Conservation (phyloP, 2,888 invertebrate species). For the Lumbricus terrestris region DNA sequence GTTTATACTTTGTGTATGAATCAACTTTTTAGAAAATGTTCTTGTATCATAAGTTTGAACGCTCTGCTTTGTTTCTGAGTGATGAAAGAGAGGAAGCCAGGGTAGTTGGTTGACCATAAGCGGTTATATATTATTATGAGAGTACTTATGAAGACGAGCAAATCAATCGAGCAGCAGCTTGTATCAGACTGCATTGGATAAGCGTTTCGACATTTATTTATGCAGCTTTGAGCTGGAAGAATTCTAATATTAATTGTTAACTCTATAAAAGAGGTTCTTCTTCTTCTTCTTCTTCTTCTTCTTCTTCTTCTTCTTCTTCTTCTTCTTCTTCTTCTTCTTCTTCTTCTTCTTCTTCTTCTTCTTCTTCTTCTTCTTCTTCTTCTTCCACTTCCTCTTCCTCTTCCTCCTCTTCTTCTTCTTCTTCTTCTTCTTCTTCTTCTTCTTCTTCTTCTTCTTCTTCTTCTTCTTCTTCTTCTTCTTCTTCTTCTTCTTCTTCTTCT, state of each 20-base stretch:
- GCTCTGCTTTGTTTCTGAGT: too few species aligned
- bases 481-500: background rate
- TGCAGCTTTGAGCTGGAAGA: background rate
- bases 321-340: background rate
- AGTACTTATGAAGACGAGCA: too few species aligned
- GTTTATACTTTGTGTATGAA: too few species aligned
- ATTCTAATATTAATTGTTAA: background rate
- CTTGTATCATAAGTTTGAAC: too few species aligned
- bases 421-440: background rate
- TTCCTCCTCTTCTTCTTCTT: conserved; percentile 6
- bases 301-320: background rate
- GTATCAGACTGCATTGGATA: too few species aligned
- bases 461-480: background rate
- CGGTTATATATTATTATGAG: too few species aligned
- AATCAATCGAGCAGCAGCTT: too few species aligned
- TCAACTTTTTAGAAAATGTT: too few species aligned
- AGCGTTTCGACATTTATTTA: background rate
- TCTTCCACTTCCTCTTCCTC: conserved; percentile 10
- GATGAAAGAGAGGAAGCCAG: too few species aligned
- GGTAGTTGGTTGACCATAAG: too few species aligned
- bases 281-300: too few species aligned
- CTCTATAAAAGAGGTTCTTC: too few species aligned
- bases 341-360: background rate
- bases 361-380: background rate
- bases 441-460: background rate